phyloP scores from a whole-genome alignment of 2,113 vertebrate species.

The Mesoclemmys tuberculata region DNA sequence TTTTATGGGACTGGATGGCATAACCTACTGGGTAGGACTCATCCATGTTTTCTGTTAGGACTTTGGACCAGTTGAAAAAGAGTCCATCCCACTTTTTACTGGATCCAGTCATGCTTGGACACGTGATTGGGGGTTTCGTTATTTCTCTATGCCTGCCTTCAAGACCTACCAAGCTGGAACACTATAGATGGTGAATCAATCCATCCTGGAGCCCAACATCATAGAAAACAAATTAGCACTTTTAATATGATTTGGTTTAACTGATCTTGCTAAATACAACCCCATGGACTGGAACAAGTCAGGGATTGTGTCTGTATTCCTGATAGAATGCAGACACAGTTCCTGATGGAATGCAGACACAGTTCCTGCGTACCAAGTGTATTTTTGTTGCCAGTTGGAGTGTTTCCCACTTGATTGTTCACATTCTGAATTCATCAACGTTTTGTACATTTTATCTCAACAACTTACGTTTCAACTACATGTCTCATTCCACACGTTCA shows the following conservation, averaged over 20 bases:
- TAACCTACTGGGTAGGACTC: neutral
- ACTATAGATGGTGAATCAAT: neutral
- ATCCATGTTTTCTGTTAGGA: neutral
- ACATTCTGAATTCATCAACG: neutral
- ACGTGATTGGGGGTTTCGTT: neutral
- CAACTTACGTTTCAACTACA: neutral
- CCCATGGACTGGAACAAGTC: neutral
- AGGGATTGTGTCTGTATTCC: neutral
- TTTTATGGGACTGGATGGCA: neutral
- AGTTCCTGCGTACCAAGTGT: neutral
- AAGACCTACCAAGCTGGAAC: neutral
- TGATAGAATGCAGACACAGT: neutral
- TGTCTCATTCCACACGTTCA: neutral
- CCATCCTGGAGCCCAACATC: fast-evolving
- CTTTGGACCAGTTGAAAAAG: neutral
- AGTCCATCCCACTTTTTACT: neutral
- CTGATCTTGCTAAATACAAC: neutral
- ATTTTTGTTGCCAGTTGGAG: neutral
- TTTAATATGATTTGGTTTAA: neutral
- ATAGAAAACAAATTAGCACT: neutral
- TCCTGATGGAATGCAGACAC: too few species aligned
- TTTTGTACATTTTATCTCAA: neutral
- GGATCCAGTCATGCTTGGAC: neutral
- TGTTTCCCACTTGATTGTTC: neutral
- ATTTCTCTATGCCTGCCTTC: neutral